Base-by-base conservation (phyloP, 2,797 vertebrate genomes). In the Poeciliopsis paucimaculata region DNA sequence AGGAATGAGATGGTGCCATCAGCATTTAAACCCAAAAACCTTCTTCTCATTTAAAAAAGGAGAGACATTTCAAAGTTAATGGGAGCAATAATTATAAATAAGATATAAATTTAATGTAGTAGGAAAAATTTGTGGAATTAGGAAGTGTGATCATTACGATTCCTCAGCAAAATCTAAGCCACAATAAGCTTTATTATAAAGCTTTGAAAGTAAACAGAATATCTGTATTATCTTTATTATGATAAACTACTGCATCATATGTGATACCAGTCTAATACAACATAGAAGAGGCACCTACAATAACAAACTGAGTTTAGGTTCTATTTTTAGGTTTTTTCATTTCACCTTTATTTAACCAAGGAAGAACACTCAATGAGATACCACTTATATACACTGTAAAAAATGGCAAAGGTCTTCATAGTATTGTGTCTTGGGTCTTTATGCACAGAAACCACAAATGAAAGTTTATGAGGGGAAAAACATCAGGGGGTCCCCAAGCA, bases 371-470 rank as follows among this genome's bases (percentile, higher is more conserved):
- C 12, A 43, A 45, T 70, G 41, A 70, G 66, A 70, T 28, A 16
- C 68, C 26, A 46, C 28, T 45, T 45, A 45, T 71, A 28, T 46
- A 16, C 11, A 75, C 20, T 72, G 20, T 66, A 84, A 73, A 73
- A 31, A 83, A 76, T 68, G 46, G 31, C 9, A 71, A 57, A 51
- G 66, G 34, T 75, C 34, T 66, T 76, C 26, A 46, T 68, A 28
- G 68, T 75, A 77, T 72, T 89, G 64, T 84, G 47, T 41, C 72
- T 66, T 46, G 53, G 39, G n/a, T 81, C 26, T 70, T 53, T 78
- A 36, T 57, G 62, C 75, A 89, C 53, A 84, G n/a, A 74, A 55
- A 41, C 1, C 60, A 72, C 41, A 81, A 36, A 75, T 83, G 43
- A 51, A 80, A 70, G 76, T 46, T 74, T 51, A 46, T 34, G 20